A percentile compares a stretch with the other conserved stretches of the same genome.
These are phyloP conservation scores for Scaptomyza hsui DNA, from an alignment of 1,140 invertebrate species.

Conservation along the genomic window DNA sequence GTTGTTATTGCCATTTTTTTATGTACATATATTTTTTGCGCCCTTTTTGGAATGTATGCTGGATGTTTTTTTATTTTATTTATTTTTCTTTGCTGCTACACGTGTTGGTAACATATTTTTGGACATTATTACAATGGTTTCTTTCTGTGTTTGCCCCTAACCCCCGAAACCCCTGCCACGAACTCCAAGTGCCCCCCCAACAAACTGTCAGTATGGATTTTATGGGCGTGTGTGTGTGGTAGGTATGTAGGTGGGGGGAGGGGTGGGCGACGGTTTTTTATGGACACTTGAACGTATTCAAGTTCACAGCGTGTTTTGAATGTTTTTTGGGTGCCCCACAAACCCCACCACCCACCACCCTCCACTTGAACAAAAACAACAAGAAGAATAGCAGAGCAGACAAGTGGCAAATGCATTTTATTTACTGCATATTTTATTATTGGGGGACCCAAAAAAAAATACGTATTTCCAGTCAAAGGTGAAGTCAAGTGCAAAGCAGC, in stretches of 20 bases:
- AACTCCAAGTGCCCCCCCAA: conserved; percentile 33
- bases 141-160: conserved; percentile 39
- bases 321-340: conserved; percentile 48
- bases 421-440: conserved; percentile 62
- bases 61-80: conserved; percentile 41
- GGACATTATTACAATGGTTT: conserved; percentile 79
- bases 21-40: conserved; percentile 37
- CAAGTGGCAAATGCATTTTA: conserved; percentile 69
- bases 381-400: conserved; percentile 20
- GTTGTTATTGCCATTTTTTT: neutral
- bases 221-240: conserved; percentile 36
- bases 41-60: conserved; percentile 7
- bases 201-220: conserved; percentile 65
- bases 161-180: too few relatives aligned
- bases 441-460: neutral
- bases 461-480: conserved; percentile 34
- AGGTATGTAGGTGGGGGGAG: neutral
- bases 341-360: conserved; percentile 3
- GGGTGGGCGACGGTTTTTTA: conserved; percentile 49
- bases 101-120: conserved; percentile 81
- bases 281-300: conserved; percentile 74
- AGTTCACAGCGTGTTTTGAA: conserved; percentile 73
- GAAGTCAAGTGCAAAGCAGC: conserved; percentile 54
- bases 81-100: conserved; percentile 59
- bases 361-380: conserved; percentile 2